phyloP scores from a whole-genome alignment of 2,797 vertebrate genomes.

The Chiloscyllium punctatum region DNA sequence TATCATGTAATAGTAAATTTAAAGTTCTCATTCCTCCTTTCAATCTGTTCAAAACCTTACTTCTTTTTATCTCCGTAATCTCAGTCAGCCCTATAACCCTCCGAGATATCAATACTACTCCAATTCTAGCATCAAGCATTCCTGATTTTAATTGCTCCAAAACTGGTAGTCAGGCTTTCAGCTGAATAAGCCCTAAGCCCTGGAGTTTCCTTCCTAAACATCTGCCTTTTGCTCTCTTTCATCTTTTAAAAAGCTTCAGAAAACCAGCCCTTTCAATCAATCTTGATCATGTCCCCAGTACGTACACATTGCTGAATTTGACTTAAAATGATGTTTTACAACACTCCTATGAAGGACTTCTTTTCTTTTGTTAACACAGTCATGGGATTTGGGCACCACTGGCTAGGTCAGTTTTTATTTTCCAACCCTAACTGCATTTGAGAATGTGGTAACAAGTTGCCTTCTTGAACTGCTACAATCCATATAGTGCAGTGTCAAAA shows the following conservation, averaged over 20 bases:
- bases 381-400: too few species aligned
- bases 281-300: too few species aligned
- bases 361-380: too few species aligned
- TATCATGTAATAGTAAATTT: background rate
- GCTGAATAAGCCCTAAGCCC: background rate
- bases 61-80: background rate
- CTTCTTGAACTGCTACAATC: too few species aligned
- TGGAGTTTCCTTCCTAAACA: background rate
- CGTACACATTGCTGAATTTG: too few species aligned
- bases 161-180: background rate
- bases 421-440: too few species aligned
- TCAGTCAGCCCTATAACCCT: background rate
- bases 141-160: too few species aligned
- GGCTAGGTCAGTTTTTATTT: too few species aligned
- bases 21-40: background rate
- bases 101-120: background rate
- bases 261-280: background rate
- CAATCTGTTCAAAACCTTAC: background rate
- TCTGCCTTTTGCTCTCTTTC: background rate
- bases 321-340: background rate
- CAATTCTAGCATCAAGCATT: background rate
- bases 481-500: too few species aligned
- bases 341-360: background rate
- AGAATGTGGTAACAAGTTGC: too few species aligned
- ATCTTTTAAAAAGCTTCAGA: background rate